Base-by-base conservation (phyloP, 2,113 vertebrate genomes). In the Tragulus kanchil region DNA sequence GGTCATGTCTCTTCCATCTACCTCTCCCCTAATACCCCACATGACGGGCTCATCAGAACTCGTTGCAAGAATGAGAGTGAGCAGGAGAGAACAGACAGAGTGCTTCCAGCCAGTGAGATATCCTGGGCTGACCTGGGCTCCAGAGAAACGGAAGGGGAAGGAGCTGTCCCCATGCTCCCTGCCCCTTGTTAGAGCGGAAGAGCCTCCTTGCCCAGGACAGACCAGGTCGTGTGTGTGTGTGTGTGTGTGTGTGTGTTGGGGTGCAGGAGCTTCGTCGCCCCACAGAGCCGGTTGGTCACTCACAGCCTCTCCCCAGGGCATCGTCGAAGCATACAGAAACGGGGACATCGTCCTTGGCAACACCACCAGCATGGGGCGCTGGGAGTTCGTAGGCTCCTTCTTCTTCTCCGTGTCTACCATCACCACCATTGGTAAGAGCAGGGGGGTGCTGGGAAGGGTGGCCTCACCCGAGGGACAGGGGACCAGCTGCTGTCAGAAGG, bases 351-450 rank as follows among this genome's bases (percentile, higher is more conserved):
- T 99, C 78, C 98, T 98, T 86, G 96, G 91, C 69, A 99, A 99
- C 97, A 64, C 90, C 45, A 99, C 99, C 67, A 96, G 97, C 3
- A 98, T 99, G 93, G 99, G 99, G 31, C 99, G 99, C 97, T 99
- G 99, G 99, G 99, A 99, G 97, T 99, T 99, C 95, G 98, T 98
- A 82, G 99, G 99, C 79, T 99, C 99, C 15, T 99, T 99, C 96
- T 99, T 99, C 98, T 99, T 99, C 90, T 99, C 99, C 31, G 99
- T 99, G 79, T 99, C 99, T 21, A 99, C 99, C 89, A 98, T 99
- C 98, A 99, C 99, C 71, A 99, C 99, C 13, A 99, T 99, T 82
- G 99, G 99, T 99, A 97, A 98, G 98, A 92, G 48, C 13, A 1
- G 19, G 4, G 28, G 48, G 16, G 59, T 64, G 36, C 26, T 36